Evolutionary conservation across 2,888 invertebrate genomes (phyloP), one percentile per base, ranked within the genome.

Genomic region (Polyommatus icarus): DNA sequence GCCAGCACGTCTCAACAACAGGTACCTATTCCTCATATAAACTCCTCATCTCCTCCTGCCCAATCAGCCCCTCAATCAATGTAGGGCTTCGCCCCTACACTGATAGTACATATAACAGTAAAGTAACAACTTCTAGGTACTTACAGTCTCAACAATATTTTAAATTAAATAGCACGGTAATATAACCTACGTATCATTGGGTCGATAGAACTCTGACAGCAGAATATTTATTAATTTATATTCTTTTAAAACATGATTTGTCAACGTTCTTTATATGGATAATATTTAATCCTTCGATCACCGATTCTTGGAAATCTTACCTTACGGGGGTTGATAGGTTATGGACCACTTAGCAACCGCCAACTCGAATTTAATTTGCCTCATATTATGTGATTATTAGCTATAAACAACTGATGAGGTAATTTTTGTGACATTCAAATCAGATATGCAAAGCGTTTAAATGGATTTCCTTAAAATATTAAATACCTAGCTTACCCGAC

Each of bases 341-440:
- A 61, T 24, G 10, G 61, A 61, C 61, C 24, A 61, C 3, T 61
- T 24, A 61, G 4, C 12, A 20, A 61, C 61, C 61, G 24, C 24
- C 61, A 61, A 61, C 61, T 24, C 61, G 24, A 20, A n/a, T 61
- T 20, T 24, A 3, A n/a, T 59, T 24, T 24, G 24, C 24, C 10
- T 61, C 4, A 61, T 12, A 61, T 61, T 12, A 61, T 61, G 61
- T 61, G 4, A 12, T 24, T 12, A 8, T 61, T 20, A 61, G 61
- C 61, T 24, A 61, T 24, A 61, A 61, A 61, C 7, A 24, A 59
- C 20, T 20, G 59, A 59, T 10, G 61, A 24, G 24, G 1, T 61
- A 61, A 61, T 61, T 61, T 20, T 61, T 10, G 20, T 61, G 61
- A 61, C 24, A 61, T 61, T 61, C 12, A 61, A 61, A 24, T 61